Base-by-base conservation (phyloP, 2,113 vertebrate genomes). In the Columbina picui region DNA sequence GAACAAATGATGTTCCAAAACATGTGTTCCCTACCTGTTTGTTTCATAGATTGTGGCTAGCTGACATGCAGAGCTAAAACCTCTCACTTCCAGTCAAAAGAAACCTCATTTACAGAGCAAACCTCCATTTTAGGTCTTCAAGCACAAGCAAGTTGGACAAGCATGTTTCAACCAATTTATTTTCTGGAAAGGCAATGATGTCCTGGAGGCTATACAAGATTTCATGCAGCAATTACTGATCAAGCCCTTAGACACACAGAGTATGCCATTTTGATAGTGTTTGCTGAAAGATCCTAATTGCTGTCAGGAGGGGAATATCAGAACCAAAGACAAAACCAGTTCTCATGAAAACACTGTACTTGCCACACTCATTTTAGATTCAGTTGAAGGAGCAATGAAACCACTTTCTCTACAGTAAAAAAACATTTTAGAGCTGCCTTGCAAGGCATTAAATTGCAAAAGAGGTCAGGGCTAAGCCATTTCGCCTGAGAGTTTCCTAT, bases 281-380 rank as follows among this genome's bases (percentile, higher is more conserved):
- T 69, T 91, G 38, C 55, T 80, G 85, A 67, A 95, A 88, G 67
- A 61, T 32, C 39, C 50, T 74, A 67, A 87, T 39, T 84, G 36
- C 63, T 93, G 50, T 38, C 75, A 88, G 82, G 63, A 93, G 63
- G 25, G 32, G 47, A 88, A 50, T 84, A 85, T 91, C 64, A 77
- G 75, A 90, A 83, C 2, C 8, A 57, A 96, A 91, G 39, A 49
- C 57, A 84, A 15, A 76, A 89, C 30, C 45, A 30, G 47, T 73
- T 45, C 32, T 93, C 64, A 85, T 91, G 84, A 91, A 90, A 96
- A 84, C 34, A 81, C 22, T 71, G 36, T 14, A 78, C 92, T 89
- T 82, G 43, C 45, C 8, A 26, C 1, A 4, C 14, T 91, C 7
- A 64, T 89, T 91, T 94, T 39, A 90, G 59, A 76, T 87, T 63